Evolutionary conservation across 2,888 invertebrate genomes (phyloP), one percentile per base, ranked within the genome.

Genomic region (Drosophila parthenogenetica): DNA sequence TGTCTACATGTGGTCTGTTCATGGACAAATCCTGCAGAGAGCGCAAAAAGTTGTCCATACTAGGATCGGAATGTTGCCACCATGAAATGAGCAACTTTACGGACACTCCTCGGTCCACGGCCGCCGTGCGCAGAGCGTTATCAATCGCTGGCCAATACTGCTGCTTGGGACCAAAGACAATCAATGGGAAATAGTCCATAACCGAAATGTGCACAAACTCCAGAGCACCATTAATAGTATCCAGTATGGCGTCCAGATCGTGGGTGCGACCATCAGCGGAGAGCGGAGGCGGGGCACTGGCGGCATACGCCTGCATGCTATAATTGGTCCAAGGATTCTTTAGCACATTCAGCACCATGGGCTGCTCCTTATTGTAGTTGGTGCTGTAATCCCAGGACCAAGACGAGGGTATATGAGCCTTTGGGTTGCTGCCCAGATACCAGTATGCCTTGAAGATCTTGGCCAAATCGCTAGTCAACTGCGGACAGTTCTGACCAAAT

Each of bases 361-460:
- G 97, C 69, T 94, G 94, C 0, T 94, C 92, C 48, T 94, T 91
- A 89, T 97, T 97, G 91, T 95, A 95, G 42, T 93, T 92, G 0
- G 98, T 98, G 61, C 93, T 92, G 19, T 95, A 93, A 7, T 94
- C 93, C 0, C 93, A 92, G 0, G 97, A 96, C 98, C 98, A 98
- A 13, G 92, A 89, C 11, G 94, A 93, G 0, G 98, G 98, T 42
- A 98, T 93, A 60, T 93, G 93, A 0, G 96, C 94, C 76, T 94
- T 94, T 0, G 63, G 48, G 54, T 95, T 93, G n/a, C 93, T 93
- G 1, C 97, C 97, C 55, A 98, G 91, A 64, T 94, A 93, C 98
- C 98, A 99, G 90, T 99, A 99, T 0, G 96, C 96, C 81, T 98
- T 77, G 91, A 99, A 98, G 73, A 99, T 95, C 93, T 98, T 99